A percentile compares a stretch with the other conserved stretches of the same genome.
Evolutionary conservation across 2,113 vertebrate species (phyloP).

Genomic region (Albula goreensis): DNA sequence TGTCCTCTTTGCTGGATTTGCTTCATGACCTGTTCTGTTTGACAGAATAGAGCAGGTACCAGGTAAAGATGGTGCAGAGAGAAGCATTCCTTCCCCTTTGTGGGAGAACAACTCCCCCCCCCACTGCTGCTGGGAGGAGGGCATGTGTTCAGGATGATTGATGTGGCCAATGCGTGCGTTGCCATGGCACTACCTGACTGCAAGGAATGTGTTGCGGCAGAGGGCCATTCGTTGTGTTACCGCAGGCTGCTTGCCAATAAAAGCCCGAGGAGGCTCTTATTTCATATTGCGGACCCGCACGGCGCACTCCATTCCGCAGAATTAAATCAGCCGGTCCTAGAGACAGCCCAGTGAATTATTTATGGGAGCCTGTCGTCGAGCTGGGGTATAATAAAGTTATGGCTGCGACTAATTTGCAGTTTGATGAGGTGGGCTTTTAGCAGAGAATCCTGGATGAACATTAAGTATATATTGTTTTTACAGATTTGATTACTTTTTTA

Average conservation of each 20-base stretch:
- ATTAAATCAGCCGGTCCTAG: constrained; percentile 77
- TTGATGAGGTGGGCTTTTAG: constrained; percentile 77
- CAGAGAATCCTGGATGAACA: constrained; percentile 63
- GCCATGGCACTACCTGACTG: constrained; percentile 63
- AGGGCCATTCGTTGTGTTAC: constrained; percentile 34
- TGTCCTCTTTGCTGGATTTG: background rate
- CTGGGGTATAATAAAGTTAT: constrained; percentile 75
- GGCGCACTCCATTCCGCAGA: constrained; percentile 63
- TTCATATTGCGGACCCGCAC: constrained; percentile 34
- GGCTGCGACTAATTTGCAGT: constrained; percentile 72
- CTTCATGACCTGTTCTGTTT: background rate
- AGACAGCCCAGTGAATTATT: constrained; percentile 78
- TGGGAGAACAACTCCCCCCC: constrained; percentile 9
- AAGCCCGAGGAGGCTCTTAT: constrained; percentile 38
- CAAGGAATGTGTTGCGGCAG: constrained; percentile 45
- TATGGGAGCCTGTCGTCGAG: constrained; percentile 69
- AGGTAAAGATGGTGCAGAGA: background rate
- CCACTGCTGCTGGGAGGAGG: constrained; percentile 3
- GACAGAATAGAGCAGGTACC: background rate
- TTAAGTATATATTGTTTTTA: constrained; percentile 78
- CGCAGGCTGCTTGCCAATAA: constrained; percentile 39
- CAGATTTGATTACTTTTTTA: constrained; percentile 73
- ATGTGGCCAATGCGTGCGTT: constrained; percentile 58
- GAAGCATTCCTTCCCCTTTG: background rate
- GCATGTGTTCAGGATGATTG: constrained; percentile 50